Conservation (phyloP, 2,113 vertebrate species). For the Cygnus buccinator region DNA sequence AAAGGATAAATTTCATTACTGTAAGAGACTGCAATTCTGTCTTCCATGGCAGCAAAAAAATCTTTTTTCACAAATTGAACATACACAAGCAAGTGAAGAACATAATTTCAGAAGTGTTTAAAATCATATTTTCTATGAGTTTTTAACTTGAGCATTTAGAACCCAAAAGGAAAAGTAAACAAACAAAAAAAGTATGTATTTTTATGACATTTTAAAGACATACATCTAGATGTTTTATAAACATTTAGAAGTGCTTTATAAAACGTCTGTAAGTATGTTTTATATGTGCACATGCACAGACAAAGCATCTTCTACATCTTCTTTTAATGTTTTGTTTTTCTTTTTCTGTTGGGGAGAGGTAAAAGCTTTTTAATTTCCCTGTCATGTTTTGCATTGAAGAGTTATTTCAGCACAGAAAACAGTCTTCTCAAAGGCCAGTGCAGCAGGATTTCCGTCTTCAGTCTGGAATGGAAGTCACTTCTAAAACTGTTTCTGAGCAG, state of each 20-base stretch:
- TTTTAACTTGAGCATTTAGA: background rate
- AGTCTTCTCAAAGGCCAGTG: background rate
- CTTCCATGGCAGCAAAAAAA: rapidly evolving
- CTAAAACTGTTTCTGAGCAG: constrained; percentile 10
- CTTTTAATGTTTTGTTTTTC: background rate
- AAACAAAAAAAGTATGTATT: background rate
- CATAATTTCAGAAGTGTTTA: background rate
- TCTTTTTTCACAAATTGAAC: background rate
- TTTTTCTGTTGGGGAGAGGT: background rate
- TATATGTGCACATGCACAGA: background rate
- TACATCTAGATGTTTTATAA: background rate
- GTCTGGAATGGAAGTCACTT: background rate
- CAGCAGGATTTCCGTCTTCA: background rate
- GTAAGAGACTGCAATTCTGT: background rate
- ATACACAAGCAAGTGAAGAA: background rate
- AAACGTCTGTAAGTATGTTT: background rate
- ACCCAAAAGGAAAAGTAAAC: background rate
- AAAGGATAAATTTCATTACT: background rate
- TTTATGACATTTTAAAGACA: background rate
- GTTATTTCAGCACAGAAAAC: background rate
- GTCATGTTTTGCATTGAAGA: background rate
- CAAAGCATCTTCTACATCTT: background rate
- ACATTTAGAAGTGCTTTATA: background rate
- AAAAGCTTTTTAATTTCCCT: background rate
- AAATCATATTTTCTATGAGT: background rate